phyloP scores from a whole-genome alignment of 2,888 invertebrate genomes.

The Lithodes maja region DNA sequence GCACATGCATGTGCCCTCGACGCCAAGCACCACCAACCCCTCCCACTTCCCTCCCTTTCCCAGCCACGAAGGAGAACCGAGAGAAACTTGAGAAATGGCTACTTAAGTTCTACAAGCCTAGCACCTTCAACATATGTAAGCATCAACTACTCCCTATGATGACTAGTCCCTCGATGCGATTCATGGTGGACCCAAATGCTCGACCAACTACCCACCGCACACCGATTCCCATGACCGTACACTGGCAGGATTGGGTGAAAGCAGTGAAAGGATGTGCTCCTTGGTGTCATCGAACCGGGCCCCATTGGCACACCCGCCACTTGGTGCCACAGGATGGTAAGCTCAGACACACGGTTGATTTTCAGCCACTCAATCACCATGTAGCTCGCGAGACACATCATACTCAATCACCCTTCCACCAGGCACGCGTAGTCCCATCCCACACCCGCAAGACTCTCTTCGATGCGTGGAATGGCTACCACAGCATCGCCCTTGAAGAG shows the following conservation, averaged over 20 bases:
- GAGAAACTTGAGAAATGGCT: constrained; percentile 34
- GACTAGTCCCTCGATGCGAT: neutral
- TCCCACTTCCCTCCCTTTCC: constrained; percentile 1
- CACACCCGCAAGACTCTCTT: constrained; percentile 16
- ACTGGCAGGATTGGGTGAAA: constrained; percentile 40
- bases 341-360: constrained; percentile 34
- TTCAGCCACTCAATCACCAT: constrained; percentile 41
- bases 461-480: constrained; percentile 23
- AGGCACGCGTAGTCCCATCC: neutral
- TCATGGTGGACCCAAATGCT: constrained; percentile 42
- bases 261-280: constrained; percentile 37
- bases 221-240: constrained; percentile 15
- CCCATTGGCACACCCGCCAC: neutral
- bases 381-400: constrained; percentile 32
- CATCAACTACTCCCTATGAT: constrained; percentile 37
- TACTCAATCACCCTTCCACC: constrained; percentile 32
- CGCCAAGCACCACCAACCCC: constrained; percentile 37
- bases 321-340: constrained; percentile 50
- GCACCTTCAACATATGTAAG: constrained; percentile 40
- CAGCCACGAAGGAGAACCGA: constrained; percentile 37
- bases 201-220: constrained; percentile 27
- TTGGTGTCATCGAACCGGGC: constrained; percentile 22
- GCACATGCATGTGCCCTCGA: constrained; percentile 15
- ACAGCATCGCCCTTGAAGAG: neutral
- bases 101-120: constrained; percentile 26